Evolutionary conservation across 1,140 invertebrate species (phyloP).

Genomic region (Atta colombica): DNA sequence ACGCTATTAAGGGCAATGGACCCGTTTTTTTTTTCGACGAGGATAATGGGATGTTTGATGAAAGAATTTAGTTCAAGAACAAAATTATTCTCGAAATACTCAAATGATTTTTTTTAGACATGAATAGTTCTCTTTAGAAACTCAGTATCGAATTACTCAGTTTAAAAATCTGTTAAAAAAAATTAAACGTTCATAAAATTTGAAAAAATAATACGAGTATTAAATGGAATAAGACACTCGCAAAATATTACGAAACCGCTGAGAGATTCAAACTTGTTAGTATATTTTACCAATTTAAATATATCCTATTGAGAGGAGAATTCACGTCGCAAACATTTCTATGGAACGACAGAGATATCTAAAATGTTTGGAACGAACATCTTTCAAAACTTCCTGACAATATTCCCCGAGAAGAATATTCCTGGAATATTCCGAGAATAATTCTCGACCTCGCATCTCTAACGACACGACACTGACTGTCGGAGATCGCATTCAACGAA

Average conservation of each 20-base stretch:
- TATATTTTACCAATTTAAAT: slow-evolving; percentile 42
- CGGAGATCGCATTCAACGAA: slow-evolving; percentile 18
- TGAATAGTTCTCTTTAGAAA: neutral
- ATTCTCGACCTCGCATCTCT: neutral
- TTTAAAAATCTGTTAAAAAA: neutral
- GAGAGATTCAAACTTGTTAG: slow-evolving; percentile 33
- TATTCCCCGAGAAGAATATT: slow-evolving; percentile 6
- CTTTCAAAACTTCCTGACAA: slow-evolving; percentile 39
- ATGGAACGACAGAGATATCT: slow-evolving; percentile 33
- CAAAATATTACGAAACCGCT: neutral
- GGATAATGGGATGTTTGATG: slow-evolving; percentile 36
- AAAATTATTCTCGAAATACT: neutral
- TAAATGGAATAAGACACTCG: neutral
- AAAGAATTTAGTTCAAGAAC: slow-evolving; percentile 31
- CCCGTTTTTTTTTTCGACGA: neutral
- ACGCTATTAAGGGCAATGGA: slow-evolving; percentile 55
- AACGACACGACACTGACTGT: neutral
- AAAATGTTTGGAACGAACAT: slow-evolving; percentile 21
- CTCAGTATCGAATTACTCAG: neutral
- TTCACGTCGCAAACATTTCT: slow-evolving; percentile 8
- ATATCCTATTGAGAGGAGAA: slow-evolving; percentile 29
- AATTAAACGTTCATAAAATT: neutral
- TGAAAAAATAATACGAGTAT: neutral
- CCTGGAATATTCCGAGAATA: slow-evolving; percentile 33
- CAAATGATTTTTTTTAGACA: neutral